phyloP scores from a whole-genome alignment of 2,888 invertebrate genomes.

The Panorpa germanica region DNA sequence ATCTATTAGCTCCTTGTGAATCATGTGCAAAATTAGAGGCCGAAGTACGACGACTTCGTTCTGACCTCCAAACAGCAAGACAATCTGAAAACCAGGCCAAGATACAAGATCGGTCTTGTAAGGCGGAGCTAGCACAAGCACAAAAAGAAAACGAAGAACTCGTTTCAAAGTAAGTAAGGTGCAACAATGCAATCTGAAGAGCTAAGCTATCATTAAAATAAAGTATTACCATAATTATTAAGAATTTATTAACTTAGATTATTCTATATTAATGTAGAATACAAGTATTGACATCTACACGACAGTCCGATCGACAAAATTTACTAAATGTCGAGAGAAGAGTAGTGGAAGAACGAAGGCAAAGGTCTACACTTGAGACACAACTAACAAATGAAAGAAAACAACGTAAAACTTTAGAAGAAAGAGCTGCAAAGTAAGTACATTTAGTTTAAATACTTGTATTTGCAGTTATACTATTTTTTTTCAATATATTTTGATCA shows the following conservation, averaged over 20 bases:
- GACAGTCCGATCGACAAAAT: constrained; percentile 61
- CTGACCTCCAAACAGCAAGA: constrained; percentile 24
- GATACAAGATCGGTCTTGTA: constrained; percentile 46
- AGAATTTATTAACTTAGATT: constrained; percentile 1
- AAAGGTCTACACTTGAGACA: constrained; percentile 50
- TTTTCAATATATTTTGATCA: too few species aligned
- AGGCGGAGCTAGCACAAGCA: constrained; percentile 54
- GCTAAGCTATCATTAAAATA: too few species aligned
- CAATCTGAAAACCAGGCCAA: constrained; percentile 35
- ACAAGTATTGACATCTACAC: constrained; percentile 50
- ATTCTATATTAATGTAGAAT: constrained; percentile 18
- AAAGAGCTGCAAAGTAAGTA: constrained; percentile 22
- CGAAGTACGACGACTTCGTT: constrained; percentile 23
- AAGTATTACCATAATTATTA: too few species aligned
- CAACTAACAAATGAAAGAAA: constrained; percentile 57
- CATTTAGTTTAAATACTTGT: constrained; percentile 8
- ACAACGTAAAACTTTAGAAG: constrained; percentile 34
- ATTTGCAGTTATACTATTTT: background rate
- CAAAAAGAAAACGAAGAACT: constrained; percentile 62
- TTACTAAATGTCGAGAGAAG: constrained; percentile 60
- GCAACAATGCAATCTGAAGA: too few species aligned
- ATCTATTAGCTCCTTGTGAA: too few species aligned
- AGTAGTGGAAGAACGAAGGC: constrained; percentile 68
- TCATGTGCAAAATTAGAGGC: constrained; percentile 23
- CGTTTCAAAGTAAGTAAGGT: constrained; percentile 49